These are phyloP conservation scores for Patella caerulea DNA, from an alignment of 2,888 invertebrate species.

Conservation along the genomic window DNA sequence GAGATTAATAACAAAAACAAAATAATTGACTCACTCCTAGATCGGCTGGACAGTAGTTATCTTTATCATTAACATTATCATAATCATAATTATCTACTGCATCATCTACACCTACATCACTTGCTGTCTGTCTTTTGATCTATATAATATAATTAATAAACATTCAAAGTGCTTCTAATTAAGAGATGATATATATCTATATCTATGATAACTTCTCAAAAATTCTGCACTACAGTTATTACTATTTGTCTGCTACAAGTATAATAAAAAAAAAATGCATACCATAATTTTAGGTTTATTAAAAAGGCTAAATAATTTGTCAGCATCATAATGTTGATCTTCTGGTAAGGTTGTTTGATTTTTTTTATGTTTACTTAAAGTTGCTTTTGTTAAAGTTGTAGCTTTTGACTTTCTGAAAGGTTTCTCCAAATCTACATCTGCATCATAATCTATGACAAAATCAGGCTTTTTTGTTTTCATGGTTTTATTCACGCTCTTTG, in stretches of 20 bases:
- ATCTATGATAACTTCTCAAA: no score
- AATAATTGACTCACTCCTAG: constrained; percentile 49
- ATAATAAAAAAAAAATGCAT: no score
- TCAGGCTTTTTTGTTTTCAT: constrained; percentile 53
- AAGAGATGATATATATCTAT: neutral
- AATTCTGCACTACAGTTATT: no score
- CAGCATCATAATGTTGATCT: constrained; percentile 66
- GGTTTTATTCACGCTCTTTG: constrained; percentile 30
- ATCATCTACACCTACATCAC: constrained; percentile 63
- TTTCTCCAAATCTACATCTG: constrained; percentile 54
- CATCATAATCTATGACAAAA: constrained; percentile 64
- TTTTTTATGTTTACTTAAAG: constrained; percentile 64
- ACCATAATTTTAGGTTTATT: constrained; percentile 57
- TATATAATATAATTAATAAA: constrained; percentile 36
- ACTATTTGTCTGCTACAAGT: no score
- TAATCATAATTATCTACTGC: constrained; percentile 74
- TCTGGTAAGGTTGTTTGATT: constrained; percentile 63
- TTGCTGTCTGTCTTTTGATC: constrained; percentile 56
- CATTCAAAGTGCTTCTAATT: neutral
- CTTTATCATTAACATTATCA: constrained; percentile 75
- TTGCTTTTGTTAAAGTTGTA: constrained; percentile 60
- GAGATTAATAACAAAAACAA: neutral
- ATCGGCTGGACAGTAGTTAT: constrained; percentile 74
- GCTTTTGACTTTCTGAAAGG: constrained; percentile 60
- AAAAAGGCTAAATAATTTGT: constrained; percentile 62